phyloP scores from a whole-genome alignment of 1,140 invertebrate genomes.

The Dendroctonus valens region DNA sequence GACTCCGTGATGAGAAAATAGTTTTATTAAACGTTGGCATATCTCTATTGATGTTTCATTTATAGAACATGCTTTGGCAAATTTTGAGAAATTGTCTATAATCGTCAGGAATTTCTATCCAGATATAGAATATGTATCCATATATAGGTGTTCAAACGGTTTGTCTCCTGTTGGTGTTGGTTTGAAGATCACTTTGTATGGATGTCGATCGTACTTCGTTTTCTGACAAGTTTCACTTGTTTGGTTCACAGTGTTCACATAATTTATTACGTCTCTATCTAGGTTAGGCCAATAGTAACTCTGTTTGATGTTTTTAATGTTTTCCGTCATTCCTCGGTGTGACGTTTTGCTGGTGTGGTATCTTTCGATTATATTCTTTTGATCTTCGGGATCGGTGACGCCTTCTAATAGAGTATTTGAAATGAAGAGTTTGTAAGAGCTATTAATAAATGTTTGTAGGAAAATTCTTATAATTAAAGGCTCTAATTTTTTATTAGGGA shows the following conservation, averaged over 20 bases:
- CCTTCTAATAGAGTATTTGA: too few relatives aligned
- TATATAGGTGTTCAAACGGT: constrained; percentile 28
- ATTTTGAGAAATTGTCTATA: constrained; percentile 30
- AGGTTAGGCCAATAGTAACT: constrained; percentile 7
- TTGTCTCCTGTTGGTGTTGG: constrained; percentile 21
- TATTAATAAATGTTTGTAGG: too few relatives aligned
- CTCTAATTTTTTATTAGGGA: too few relatives aligned
- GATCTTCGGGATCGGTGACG: too few relatives aligned
- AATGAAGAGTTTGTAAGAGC: too few relatives aligned
- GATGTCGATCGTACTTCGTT: constrained; percentile 24
- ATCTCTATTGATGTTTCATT: constrained; percentile 7
- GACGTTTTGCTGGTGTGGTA: too few relatives aligned
- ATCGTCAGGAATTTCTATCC: constrained; percentile 22
- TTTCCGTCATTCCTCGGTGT: too few relatives aligned
- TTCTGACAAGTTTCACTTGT: constrained; percentile 26
- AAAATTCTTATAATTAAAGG: too few relatives aligned
- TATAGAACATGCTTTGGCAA: constrained; percentile 15
- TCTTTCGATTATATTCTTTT: too few relatives aligned
- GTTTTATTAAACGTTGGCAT: constrained; percentile 9
- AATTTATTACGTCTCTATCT: constrained; percentile 4
- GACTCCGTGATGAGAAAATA: constrained; percentile 7
- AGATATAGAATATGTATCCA: constrained; percentile 6
- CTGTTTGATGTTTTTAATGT: too few relatives aligned
- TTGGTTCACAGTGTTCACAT: constrained; percentile 5
- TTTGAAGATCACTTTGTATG: constrained; percentile 13